Base-by-base conservation (phyloP, 2,888 invertebrate genomes). In the Frankliniella intonsa region DNA sequence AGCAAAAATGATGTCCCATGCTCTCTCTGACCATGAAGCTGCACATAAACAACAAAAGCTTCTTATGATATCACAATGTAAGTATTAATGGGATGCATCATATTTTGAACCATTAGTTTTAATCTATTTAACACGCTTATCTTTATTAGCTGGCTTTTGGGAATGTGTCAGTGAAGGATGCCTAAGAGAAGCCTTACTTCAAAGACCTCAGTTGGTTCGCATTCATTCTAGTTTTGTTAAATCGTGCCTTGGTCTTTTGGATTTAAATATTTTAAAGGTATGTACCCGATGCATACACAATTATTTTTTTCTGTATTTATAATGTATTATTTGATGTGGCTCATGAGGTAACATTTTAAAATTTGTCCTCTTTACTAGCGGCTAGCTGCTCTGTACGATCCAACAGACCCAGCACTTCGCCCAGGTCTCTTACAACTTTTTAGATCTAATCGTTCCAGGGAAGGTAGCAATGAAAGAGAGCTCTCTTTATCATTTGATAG, bases 311-410 rank as follows among this genome's bases (percentile, higher is more conserved):
- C 84, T 10, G 85, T 88, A 25, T 25, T 62, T 62, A 7, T 62
- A 62, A 62, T 62, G 8, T 62, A n/a, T 62, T 62, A 7, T 62
- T 38, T 38, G 2, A 38, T 38, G 3, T 5, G 38, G 38, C 38
- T 5, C 38, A 38, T 5, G 38, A 38, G 38, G 2, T 38, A 38
- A 38, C 38, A 5, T 38, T 2, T 17, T 62, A 62, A 62, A 17
- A 10, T 62, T 81, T 84, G 49, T 82, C 81, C 82, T 84, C 86
- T 81, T 38, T 88, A 87, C 81, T 90, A 83, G 90, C 90, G 88
- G 89, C 90, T 84, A 84, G 85, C 83, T 83, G 86, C 88, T 76
- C 88, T 92, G 82, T 90, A 92, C 85, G 92, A 93, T 87, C 92
- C 92, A 82, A 92, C 92, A 84, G 90, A 90, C 85, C 90, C 91